Percentiles rank a stretch among this genome's conserved stretches.
These are phyloP conservation scores for Eretmochelys imbricata DNA, from an alignment of 2,113 vertebrate species.

Conservation along the genomic window DNA sequence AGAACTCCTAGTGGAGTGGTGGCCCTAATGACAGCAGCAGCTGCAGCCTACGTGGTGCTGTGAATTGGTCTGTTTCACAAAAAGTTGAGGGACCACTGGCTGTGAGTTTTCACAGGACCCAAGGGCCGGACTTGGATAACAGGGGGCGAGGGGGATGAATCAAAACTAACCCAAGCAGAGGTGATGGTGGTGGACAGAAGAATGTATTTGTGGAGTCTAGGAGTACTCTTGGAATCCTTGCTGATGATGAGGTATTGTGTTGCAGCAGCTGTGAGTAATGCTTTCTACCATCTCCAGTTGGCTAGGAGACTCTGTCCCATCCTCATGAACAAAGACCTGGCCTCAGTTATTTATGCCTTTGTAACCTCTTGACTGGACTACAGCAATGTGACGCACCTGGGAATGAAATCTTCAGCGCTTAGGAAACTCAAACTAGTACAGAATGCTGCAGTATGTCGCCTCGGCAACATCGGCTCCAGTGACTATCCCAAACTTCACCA, in stretches of 20 bases:
- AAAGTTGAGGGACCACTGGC: neutral
- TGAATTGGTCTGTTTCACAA: neutral
- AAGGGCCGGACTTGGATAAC: neutral
- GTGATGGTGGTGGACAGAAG: neutral
- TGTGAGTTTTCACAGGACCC: neutral
- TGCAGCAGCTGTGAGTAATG: neutral
- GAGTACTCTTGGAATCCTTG: neutral
- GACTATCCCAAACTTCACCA: neutral
- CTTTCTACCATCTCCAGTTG: neutral
- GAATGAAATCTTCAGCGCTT: neutral
- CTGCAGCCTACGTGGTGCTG: neutral
- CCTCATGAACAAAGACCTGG: neutral
- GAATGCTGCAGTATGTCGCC: neutral
- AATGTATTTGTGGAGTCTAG: neutral
- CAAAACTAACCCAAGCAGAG: neutral
- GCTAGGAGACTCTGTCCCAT: neutral
- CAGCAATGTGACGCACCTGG: neutral
- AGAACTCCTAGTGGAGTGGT: neutral
- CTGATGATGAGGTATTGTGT: neutral
- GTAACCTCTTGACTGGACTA: neutral
- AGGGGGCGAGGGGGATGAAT: neutral
- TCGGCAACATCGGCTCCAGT: neutral
- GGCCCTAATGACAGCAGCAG: neutral
- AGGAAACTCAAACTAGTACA: neutral
- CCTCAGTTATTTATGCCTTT: neutral